A percentile compares a stretch with the other conserved stretches of the same genome.
These are phyloP conservation scores for Aphelenchoides fujianensis DNA, from an alignment of 1,140 invertebrate genomes.

Conservation along the genomic window DNA sequence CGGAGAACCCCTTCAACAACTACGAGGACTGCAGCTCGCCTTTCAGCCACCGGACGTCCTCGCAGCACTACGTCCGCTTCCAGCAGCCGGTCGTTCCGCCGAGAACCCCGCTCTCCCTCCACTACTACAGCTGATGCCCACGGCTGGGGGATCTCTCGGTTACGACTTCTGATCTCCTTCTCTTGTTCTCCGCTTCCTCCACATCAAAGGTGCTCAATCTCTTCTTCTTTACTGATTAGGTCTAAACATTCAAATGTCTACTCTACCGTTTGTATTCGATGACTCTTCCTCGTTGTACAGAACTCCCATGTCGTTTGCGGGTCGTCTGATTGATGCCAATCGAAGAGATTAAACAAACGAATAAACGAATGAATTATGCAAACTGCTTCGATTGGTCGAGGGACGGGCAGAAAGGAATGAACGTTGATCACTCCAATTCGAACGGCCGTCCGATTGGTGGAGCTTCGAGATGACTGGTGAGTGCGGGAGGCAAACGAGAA, in stretches of 20 bases:
- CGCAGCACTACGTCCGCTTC: slow-evolving; percentile 38
- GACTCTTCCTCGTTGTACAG: no score
- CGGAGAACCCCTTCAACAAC: slow-evolving; percentile 13
- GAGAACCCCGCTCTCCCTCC: slow-evolving; percentile 28
- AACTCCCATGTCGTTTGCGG: no score
- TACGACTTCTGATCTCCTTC: neutral
- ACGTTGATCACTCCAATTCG: no score
- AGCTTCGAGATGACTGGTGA: no score
- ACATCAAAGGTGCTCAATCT: neutral
- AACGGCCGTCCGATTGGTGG: no score
- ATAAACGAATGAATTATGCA: no score
- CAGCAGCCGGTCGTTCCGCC: slow-evolving; percentile 42
- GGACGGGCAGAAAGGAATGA: no score
- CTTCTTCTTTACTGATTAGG: neutral
- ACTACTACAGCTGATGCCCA: slow-evolving; percentile 37
- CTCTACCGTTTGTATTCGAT: no score
- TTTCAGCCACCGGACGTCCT: neutral
- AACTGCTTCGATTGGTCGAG: no score
- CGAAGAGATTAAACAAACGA: no score
- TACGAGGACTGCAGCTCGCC: slow-evolving; percentile 14
- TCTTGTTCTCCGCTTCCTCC: neutral
- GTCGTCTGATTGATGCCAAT: no score
- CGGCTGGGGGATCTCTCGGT: neutral
- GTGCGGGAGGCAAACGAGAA: no score
- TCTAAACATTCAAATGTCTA: slow-evolving; percentile 6